Evolutionary conservation across 2,888 invertebrate genomes (phyloP).

Genomic region (Micoletzkya japonica): DNA sequence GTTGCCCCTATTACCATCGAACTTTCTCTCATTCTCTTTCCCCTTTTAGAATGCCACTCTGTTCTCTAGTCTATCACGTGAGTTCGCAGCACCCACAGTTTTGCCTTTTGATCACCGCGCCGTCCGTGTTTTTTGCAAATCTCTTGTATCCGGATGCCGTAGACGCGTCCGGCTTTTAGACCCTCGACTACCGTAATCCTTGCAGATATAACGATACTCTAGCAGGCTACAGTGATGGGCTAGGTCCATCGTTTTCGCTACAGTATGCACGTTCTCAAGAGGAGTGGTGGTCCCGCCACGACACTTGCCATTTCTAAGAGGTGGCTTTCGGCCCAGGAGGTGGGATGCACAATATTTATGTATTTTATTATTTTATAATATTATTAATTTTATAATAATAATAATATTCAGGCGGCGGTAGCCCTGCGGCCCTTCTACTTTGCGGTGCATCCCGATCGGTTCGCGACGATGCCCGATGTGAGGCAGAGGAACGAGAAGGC

Average conservation of each 20-base stretch:
- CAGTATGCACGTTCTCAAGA: not conserved
- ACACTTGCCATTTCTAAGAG: not conserved
- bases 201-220: no score
- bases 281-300: not conserved
- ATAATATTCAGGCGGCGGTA: conserved; percentile 32
- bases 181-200: no score
- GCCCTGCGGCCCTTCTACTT: conserved; percentile 67
- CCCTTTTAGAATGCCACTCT: no score
- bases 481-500: conserved; percentile 59
- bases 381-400: not conserved
- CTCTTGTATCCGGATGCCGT: no score
- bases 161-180: no score
- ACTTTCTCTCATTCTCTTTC: no score
- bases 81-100: no score
- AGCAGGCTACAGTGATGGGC: no score
- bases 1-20: no score
- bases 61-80: no score
- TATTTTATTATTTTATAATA: not conserved
- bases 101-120: no score
- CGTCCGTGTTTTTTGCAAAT: no score
- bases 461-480: conserved; percentile 65
- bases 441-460: conserved; percentile 68
- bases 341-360: not conserved
- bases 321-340: conserved; percentile 21
- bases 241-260: not conserved